phyloP scores from a whole-genome alignment of 1,140 invertebrate species.

The Melipona quadrifasciata region DNA sequence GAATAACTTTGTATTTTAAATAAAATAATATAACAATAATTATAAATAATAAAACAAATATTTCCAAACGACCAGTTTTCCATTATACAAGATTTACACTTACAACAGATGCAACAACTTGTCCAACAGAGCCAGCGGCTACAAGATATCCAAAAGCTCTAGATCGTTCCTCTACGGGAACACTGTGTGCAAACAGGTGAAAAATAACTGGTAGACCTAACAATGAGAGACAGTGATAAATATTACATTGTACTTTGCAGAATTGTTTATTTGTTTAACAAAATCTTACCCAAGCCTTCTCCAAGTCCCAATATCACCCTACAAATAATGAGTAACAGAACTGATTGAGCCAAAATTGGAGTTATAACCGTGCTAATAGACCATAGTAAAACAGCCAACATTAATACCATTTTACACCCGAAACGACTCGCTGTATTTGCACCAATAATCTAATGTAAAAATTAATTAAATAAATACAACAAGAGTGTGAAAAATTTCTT shows the following conservation, averaged over 20 bases:
- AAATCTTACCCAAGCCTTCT: constrained; percentile 87
- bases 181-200: constrained; percentile 89
- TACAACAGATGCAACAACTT: constrained; percentile 89
- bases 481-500: not conserved
- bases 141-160: constrained; percentile 90
- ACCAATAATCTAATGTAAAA: constrained; percentile 84
- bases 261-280: not conserved
- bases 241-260: not conserved
- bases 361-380: constrained; percentile 89
- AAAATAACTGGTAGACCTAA: constrained; percentile 90
- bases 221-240: constrained; percentile 46
- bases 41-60: constrained; percentile 6
- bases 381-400: constrained; percentile 89
- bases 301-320: constrained; percentile 88
- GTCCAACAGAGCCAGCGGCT: constrained; percentile 89
- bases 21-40: not conserved
- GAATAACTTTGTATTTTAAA: not conserved
- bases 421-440: constrained; percentile 87
- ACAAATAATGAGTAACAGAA: constrained; percentile 85
- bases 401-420: constrained; percentile 88
- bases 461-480: constrained; percentile 15
- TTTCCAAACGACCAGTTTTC: not conserved
- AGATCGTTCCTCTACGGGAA: constrained; percentile 89
- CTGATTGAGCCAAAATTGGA: constrained; percentile 86
- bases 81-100: constrained; percentile 61